A percentile compares a stretch with the other conserved stretches of the same genome.
Evolutionary conservation across 2,888 invertebrate genomes (phyloP).

Genomic region (Conus canariensis): DNA sequence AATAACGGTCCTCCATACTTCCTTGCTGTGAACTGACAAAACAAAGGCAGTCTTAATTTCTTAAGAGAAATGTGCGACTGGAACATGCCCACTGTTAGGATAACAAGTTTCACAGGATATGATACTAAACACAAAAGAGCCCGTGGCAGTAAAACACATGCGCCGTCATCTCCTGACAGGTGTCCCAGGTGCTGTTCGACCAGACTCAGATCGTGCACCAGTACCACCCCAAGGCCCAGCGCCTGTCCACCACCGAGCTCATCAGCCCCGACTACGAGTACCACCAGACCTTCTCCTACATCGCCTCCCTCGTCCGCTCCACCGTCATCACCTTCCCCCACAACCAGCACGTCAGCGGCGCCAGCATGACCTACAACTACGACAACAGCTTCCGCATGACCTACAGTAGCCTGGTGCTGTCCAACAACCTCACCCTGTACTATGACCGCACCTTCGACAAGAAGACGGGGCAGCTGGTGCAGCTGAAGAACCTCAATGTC

Average conservation of each 20-base stretch:
- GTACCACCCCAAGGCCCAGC: slow-evolving; percentile 62
- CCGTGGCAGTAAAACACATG: no score
- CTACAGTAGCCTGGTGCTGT: slow-evolving; percentile 87
- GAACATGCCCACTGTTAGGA: no score
- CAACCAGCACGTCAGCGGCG: slow-evolving; percentile 81
- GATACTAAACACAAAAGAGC: no score
- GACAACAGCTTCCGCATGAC: slow-evolving; percentile 92
- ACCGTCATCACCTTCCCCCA: slow-evolving; percentile 64
- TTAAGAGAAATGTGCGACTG: no score
- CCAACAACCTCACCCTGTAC: slow-evolving; percentile 80
- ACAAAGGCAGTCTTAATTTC: no score
- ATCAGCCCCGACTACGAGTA: slow-evolving; percentile 62
- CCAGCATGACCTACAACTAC: slow-evolving; percentile 94
- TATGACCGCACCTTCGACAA: slow-evolving; percentile 91
- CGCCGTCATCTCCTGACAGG: slow-evolving; percentile 78
- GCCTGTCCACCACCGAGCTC: slow-evolving; percentile 59
- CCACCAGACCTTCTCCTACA: slow-evolving; percentile 59
- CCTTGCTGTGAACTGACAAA: no score
- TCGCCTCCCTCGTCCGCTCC: slow-evolving; percentile 62
- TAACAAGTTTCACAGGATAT: no score
- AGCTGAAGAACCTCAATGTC: slow-evolving; percentile 68
- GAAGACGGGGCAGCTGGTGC: slow-evolving; percentile 89
- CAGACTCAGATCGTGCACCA: slow-evolving; percentile 85
- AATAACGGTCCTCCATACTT: no score
- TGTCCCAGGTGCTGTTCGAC: slow-evolving; percentile 93